Evolutionary conservation across 2,797 vertebrate species (phyloP), one percentile per base, ranked within the genome.

Genomic region (Anabas testudineus): DNA sequence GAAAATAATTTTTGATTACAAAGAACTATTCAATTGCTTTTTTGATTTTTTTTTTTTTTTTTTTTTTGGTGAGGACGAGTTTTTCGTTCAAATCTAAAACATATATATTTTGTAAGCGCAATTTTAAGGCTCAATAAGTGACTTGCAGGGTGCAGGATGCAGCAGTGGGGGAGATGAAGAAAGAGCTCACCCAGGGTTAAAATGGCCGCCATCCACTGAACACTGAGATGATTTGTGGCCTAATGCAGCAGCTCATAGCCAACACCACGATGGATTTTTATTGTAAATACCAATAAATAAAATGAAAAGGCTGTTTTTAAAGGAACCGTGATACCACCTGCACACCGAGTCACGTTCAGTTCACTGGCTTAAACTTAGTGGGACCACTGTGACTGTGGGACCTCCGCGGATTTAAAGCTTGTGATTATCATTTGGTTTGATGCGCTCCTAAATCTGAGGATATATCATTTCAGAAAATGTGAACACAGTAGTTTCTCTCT

Each of bases 191-290:
- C 43, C 71, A 67, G 88, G 86, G 82, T 87, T 91, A 91, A 92
- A 92, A 93, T 92, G 89, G 87, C 90, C 83, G 89, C 86, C 84
- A 83, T 88, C 78, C 66, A 75, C 37, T 76, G 76, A 69, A 55
- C 55, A 66, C 74, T 69, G 63, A 80, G 60, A 74, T 88, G 86
- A 90, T 87, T 88, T 84, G 78, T 76, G 67, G 83, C 68, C 59
- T 26, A 43, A 72, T 69, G 66, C 68, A 54, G 67, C 5, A 64
- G 60, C 68, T 76, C 26, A 48, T 16, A 54, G 19, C 71, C 39
- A 56, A 59, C 65, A 75, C 41, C 59, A 70, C 49, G 46, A 66
- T 61, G 61, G 30, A 21, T 76, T 37, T 32, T 66, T 36, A 48
- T 66, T 19, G 48, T 55, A 56, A 67, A 53, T 45, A 7, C 21